Percentiles rank a stretch among this genome's conserved stretches.
These are phyloP conservation scores for Cliona cf. orientalis DNA, from an alignment of 37 sponge, comb jelly and placozoan genomes.

Conservation along the genomic window DNA sequence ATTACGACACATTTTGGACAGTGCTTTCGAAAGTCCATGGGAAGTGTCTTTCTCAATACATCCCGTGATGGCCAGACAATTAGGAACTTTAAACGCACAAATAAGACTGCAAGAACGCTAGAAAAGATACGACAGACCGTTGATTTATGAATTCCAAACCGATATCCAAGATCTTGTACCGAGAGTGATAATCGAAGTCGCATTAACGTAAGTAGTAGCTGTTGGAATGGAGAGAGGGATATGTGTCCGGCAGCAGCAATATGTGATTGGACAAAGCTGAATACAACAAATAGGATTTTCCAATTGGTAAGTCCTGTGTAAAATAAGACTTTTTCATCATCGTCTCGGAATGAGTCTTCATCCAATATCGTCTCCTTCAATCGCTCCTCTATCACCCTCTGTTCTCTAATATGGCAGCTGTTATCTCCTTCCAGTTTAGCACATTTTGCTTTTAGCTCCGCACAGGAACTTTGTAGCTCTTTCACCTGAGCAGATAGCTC, in stretches of 20 bases:
- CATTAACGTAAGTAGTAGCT: slow-evolving; percentile 52
- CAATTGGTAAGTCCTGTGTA: slow-evolving; percentile 47
- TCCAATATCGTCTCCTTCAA: background rate
- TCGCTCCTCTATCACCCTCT: background rate
- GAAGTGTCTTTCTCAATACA: slow-evolving; percentile 52
- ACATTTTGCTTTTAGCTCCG: background rate
- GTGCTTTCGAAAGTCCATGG: slow-evolving; percentile 44
- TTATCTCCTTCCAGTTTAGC: background rate
- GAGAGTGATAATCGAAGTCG: slow-evolving; percentile 38
- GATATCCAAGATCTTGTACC: slow-evolving; percentile 52
- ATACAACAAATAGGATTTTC: slow-evolving; percentile 13
- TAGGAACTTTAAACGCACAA: slow-evolving; percentile 31
- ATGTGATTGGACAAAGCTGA: background rate
- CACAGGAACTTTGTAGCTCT: background rate
- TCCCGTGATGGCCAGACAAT: slow-evolving; percentile 78
- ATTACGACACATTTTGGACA: slow-evolving; percentile 52
- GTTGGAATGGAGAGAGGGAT: slow-evolving; percentile 56
- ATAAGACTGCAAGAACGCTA: slow-evolving; percentile 33
- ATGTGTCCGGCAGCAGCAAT: background rate
- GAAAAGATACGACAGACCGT: slow-evolving; percentile 47
- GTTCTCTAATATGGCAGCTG: too few relatives aligned
- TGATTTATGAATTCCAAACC: slow-evolving; percentile 45
- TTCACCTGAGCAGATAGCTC: background rate
- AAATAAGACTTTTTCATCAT: slow-evolving; percentile 25
- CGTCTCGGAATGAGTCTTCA: background rate